Conservation (phyloP, 2,113 vertebrate species). For the Ceyx margarethae region DNA sequence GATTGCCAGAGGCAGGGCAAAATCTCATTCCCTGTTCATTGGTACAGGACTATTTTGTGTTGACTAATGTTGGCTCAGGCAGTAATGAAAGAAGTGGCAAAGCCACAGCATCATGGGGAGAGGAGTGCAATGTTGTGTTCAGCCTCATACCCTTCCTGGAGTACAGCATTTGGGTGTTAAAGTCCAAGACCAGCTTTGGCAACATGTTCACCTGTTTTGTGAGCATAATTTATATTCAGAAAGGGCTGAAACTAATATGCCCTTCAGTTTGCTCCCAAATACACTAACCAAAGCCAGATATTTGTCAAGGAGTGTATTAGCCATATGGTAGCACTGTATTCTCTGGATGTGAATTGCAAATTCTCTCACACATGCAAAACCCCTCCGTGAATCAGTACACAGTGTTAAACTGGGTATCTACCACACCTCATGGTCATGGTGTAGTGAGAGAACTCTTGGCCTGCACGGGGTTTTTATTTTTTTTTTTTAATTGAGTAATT, state of each 20-base stretch:
- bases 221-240: background rate
- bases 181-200: background rate
- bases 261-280: background rate
- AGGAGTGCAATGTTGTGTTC: fast-evolving
- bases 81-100: background rate
- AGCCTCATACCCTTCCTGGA: background rate
- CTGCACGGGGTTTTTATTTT: background rate
- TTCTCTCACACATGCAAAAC: background rate
- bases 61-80: background rate
- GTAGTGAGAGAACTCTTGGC: background rate
- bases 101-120: background rate
- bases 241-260: background rate
- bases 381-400: background rate
- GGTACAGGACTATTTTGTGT: background rate
- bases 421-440: background rate
- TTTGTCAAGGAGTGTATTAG: background rate
- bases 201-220: background rate
- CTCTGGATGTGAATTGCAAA: background rate
- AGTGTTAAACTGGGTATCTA: background rate
- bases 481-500: background rate
- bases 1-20: background rate
- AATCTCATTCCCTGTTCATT: background rate
- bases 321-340: background rate
- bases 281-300: background rate
- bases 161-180: background rate